Evolutionary conservation across 2,797 vertebrate species (phyloP), one percentile per base, ranked within the genome.

Genomic region (Malurus splendens): DNA sequence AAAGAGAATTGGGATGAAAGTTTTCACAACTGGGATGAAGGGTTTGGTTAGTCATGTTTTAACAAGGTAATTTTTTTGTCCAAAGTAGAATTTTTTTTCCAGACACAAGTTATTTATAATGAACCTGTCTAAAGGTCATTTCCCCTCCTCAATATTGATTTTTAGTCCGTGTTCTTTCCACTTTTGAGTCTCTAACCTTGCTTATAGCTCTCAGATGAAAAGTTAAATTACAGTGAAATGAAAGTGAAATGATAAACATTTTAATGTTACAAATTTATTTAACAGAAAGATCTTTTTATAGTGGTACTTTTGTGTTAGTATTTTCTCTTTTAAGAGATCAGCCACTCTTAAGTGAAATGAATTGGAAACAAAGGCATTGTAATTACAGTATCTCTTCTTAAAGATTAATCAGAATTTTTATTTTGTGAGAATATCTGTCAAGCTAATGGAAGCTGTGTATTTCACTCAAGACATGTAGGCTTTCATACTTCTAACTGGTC

Each of bases 221-320:
- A 85, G 3, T 36, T 36, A 36, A 36, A 36, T 36, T 36, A 36
- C 36, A 36, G 36, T 36, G 36, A 36, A 36, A 36, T 36, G 5
- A 36, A 11, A 36, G 36, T 36, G 36, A 36, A 36, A 36, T 36
- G 36, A 36, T 36, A 36, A 36, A 36, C 10, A 36, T 90, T 86
- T 93, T 89, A 87, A 89, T 92, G 95, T 95, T 95, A 75, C 88
- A 89, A 85, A 93, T 95, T 93, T 78, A 89, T 87, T 73, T 70
- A 66, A 72, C 79, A 91, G 56, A 90, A 86, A 93, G 89, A 89
- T 92, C 5, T 82, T 74, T 87, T 88, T 86, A n/a, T 70, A 94
- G 73, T 62, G 32, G 18, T 33, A 59, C 48, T 89, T 94, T 67
- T 42, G 36, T 90, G 54, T 86, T 92, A 56, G 56, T 75, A n/a